Evolutionary conservation across 2,888 invertebrate species (phyloP), one percentile per base, ranked within the genome.

Genomic region (Polylopha cassiicola): DNA sequence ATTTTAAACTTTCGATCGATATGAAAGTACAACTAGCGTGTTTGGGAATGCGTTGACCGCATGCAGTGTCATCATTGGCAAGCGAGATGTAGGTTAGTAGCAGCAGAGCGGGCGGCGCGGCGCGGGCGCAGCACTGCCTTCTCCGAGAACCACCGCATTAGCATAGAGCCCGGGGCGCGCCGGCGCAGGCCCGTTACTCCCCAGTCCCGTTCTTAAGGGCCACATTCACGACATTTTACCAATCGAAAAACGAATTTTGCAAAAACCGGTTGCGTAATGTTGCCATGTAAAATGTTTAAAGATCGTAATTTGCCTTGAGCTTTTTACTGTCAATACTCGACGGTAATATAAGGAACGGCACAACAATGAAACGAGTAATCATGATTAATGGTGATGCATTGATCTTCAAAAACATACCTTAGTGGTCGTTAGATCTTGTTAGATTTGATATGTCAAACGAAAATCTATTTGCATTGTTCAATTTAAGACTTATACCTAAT

Each of bases 11-110:
- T 82, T 81, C 78, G 66, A 75, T 78, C 73, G 63, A 76, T 73
- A 71, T 67, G 79, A 82, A 82, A 82, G 82, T 82, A 75, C 77
- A 77, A 75, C 77, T 72, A 77, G 73, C 71, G 72, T 77, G 69
- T 77, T 77, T 71, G 72, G 69, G 67, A 74, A 68, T 71, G 66
- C 65, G 65, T 63, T 73, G 75, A 72, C 73, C 75, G 71, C 73
- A 70, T 73, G 68, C 71, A 73, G 74, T 69, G 73, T 69, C 73
- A 78, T 79, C 79, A 74, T 72, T 65, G 70, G 65, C 58, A 55
- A 49, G 50, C 54, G 68, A 73, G 75, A 84, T 81, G 82, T 82
- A 65, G 85, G 85, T 85, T 75, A 84, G 82, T 84, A 54, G 82
- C 68, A 76, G 43, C 66, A 60, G 60, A 59, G 65, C 61, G 61